Evolutionary conservation across 2,797 vertebrate species (phyloP), one percentile per base, ranked within the genome.

Genomic region (Mallotus villosus): DNA sequence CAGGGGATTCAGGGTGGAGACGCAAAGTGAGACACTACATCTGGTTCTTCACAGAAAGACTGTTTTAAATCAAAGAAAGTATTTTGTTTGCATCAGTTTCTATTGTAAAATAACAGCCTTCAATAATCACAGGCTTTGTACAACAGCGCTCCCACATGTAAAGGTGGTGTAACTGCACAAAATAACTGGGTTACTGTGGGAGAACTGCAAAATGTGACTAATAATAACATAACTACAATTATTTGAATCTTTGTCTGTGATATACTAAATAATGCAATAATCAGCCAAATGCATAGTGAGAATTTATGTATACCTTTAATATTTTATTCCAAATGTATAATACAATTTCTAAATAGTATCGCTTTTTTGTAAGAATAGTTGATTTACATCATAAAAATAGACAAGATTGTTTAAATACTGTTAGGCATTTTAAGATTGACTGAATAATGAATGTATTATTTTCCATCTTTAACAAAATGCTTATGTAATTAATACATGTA

Each of bases 1-100:
- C n/a, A n/a, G 61, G 72, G 77, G 67, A 80, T 84, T 80, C 78
- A 84, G 51, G 17, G 17, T 17, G 16, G 51, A 75, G 81, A 81
- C 85, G 81, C 19, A 24, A 90, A 90, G 90, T 89, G 88, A 91
- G 90, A 72, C 82, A 60, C 83, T 82, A 82, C 89, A 73, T 78
- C 83, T 84, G 65, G 73, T n/a, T 60, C 78, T 67, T 68, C 63
- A 71, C 69, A 76, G 58, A 60, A 68, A 71, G 73, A 80, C 63
- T 27, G 66, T 76, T 82, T 68, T 5, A 9, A 27, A 68, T 2
- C 8, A 53, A 53, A 67, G 21, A 67, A 75, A 58, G 55, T 70
- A 59, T 85, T 73, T 65, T 51, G 25, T 79, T 37, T 21, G 29
- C 70, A 71, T 71, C 29, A 22, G 68, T 79, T 69, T 75, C 62